A percentile compares a stretch with the other conserved stretches of the same genome.
phyloP scores from a whole-genome alignment of 2,113 vertebrate genomes.

The Ahaetulla prasina region DNA sequence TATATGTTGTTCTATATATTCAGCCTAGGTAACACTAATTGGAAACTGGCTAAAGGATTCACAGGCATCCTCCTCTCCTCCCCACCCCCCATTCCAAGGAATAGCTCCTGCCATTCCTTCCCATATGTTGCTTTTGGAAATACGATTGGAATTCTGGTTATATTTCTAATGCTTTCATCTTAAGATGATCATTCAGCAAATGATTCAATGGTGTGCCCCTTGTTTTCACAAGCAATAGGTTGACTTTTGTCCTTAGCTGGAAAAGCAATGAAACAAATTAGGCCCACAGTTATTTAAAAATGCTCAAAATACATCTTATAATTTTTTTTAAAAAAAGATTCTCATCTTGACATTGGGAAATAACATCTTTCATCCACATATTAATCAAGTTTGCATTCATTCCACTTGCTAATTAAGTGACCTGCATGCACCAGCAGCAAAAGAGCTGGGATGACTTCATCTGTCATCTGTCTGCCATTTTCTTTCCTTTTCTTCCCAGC shows the following conservation, averaged over 20 bases:
- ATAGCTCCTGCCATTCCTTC: constrained; percentile 1
- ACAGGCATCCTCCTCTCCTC: not conserved
- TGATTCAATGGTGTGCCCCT: not conserved
- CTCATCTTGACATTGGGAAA: not conserved
- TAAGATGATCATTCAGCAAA: not conserved
- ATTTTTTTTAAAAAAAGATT: not conserved
- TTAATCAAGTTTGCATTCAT: not conserved
- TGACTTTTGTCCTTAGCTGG: not conserved
- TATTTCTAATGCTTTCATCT: constrained; percentile 14
- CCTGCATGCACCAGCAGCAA: not conserved
- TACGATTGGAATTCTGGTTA: not conserved
- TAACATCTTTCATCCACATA: not conserved
- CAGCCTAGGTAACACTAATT: constrained; percentile 23
- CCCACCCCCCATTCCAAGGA: constrained; percentile 8
- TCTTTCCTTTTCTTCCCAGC: not conserved
- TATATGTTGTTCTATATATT: not conserved
- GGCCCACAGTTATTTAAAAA: not conserved
- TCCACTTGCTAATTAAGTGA: not conserved
- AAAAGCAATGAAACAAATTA: not conserved
- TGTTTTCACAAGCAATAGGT: not conserved
- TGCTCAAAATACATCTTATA: not conserved
- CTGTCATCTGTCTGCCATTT: not conserved
- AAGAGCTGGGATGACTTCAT: not conserved
- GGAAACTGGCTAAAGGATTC: constrained; percentile 1
- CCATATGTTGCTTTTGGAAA: not conserved